Conservation (phyloP, 2,113 vertebrate species). For the Uropsilus gracilis region DNA sequence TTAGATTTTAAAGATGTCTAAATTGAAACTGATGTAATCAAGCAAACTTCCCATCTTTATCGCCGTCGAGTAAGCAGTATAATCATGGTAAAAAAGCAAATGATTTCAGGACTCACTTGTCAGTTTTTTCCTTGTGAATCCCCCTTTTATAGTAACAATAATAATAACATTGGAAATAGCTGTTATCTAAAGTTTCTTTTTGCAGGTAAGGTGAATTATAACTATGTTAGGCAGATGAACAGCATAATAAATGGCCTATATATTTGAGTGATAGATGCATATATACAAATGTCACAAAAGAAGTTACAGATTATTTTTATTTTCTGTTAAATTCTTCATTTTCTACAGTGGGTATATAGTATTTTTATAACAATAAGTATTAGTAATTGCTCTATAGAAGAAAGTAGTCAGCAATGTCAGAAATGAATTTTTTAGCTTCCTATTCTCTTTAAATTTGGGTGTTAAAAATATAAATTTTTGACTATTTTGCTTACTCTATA, state of each 20-base stretch:
- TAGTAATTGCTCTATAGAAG: constrained; percentile 10
- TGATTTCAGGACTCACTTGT: constrained; percentile 7
- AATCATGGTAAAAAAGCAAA: background rate
- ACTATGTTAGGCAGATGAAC: background rate
- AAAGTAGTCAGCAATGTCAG: background rate
- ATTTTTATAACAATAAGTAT: constrained; percentile 33
- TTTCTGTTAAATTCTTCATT: constrained; percentile 1
- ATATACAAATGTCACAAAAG: background rate
- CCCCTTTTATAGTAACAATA: background rate
- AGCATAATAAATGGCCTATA: background rate
- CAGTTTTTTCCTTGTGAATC: background rate
- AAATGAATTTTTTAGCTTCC: constrained; percentile 5
- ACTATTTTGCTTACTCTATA: too few species aligned
- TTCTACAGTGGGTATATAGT: background rate
- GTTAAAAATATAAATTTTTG: background rate
- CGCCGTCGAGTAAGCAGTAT: background rate
- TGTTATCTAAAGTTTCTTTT: background rate
- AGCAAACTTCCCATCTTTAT: background rate
- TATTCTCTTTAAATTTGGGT: background rate
- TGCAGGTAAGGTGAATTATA: background rate
- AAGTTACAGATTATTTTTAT: background rate
- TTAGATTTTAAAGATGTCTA: background rate
- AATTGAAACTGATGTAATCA: constrained; percentile 10
- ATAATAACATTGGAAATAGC: constrained; percentile 27
- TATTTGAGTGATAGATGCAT: background rate